Conservation (phyloP, 2,113 vertebrate species). For the Passer domesticus region DNA sequence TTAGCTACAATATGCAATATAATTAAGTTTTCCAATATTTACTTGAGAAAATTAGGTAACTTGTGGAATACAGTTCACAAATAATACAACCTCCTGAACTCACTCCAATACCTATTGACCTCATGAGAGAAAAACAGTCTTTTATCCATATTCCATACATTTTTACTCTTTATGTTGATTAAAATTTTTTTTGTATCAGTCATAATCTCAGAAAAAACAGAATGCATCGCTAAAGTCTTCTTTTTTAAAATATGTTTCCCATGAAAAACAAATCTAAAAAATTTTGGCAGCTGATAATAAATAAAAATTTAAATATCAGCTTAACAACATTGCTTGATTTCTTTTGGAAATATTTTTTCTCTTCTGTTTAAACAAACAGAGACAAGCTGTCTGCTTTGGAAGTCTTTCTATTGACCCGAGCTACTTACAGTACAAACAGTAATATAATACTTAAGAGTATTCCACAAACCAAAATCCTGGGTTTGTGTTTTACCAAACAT, state of each 20-base stretch:
- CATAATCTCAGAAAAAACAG: background rate
- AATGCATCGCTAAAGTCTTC: background rate
- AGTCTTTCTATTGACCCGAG: background rate
- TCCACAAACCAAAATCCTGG: background rate
- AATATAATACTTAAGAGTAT: background rate
- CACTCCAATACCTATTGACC: background rate
- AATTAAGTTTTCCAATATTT: background rate
- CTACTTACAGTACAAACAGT: background rate
- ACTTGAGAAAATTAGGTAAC: background rate
- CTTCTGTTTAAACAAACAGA: background rate
- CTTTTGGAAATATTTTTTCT: background rate
- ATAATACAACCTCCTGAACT: background rate
- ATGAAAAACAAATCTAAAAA: background rate
- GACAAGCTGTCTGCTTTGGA: background rate
- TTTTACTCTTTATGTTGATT: background rate
- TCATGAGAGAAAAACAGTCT: background rate
- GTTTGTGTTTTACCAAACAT: background rate
- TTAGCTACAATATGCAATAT: background rate
- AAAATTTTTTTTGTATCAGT: background rate
- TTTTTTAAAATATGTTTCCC: background rate
- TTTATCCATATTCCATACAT: background rate
- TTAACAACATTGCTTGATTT: background rate
- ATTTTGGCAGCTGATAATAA: background rate
- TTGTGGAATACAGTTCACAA: background rate
- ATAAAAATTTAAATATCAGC: background rate